A percentile compares a stretch with the other conserved stretches of the same genome.
These are phyloP conservation scores for Palaemon carinicauda DNA, from an alignment of 1,140 invertebrate species.

Conservation along the genomic window DNA sequence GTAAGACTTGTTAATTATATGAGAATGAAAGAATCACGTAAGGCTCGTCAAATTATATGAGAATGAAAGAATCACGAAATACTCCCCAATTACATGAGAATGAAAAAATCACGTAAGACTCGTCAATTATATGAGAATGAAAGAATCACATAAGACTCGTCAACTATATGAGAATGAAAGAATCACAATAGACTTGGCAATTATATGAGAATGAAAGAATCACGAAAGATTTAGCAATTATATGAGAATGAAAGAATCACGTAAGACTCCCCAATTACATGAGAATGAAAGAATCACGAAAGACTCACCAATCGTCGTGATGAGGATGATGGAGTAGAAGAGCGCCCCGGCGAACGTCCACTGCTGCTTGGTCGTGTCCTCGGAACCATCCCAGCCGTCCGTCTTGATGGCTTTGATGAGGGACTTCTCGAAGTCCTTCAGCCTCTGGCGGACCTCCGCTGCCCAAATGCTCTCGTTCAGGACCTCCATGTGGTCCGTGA, in stretches of 20 bases:
- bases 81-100: too few relatives aligned
- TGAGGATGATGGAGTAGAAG: slow-evolving; percentile 97
- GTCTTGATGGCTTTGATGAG: slow-evolving; percentile 85
- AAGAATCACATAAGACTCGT: too few relatives aligned
- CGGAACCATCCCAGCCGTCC: slow-evolving; percentile 90
- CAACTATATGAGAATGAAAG: too few relatives aligned
- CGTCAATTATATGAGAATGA: too few relatives aligned
- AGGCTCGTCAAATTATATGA: too few relatives aligned
- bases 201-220: too few relatives aligned
- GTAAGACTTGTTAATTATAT: too few relatives aligned
- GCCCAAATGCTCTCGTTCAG: slow-evolving; percentile 80
- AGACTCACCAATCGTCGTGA: slow-evolving; percentile 90
- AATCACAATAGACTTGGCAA: too few relatives aligned
- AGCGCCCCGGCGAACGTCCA: slow-evolving; percentile 92
- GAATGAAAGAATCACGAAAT: too few relatives aligned
- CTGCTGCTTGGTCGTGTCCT: slow-evolving; percentile 77
- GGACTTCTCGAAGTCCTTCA: slow-evolving; percentile 78
- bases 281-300: background rate
- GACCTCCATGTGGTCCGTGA: slow-evolving; percentile 73
- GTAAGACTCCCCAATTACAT: background rate
- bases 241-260: too few relatives aligned
- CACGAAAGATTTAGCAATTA: background rate
- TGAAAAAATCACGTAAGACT: background rate
- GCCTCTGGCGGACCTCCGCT: slow-evolving; percentile 63
- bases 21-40: too few relatives aligned